A percentile compares a stretch with the other conserved stretches of the same genome.
Evolutionary conservation across 1,140 invertebrate genomes (phyloP).

Genomic region (Goniozus legneri): DNA sequence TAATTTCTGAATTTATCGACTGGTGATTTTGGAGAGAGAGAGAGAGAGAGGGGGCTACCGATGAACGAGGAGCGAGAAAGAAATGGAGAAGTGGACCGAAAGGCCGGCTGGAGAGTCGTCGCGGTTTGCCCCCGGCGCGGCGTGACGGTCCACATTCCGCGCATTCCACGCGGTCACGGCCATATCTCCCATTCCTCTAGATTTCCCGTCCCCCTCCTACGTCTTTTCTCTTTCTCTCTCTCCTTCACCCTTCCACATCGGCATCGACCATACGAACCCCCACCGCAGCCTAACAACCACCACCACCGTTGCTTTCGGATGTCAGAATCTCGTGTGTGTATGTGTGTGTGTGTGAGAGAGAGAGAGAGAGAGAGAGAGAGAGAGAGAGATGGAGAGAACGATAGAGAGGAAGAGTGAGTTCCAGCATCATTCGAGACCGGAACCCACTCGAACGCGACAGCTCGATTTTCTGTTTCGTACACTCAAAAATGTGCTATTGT

Average conservation of each 20-base stretch:
- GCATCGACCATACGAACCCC: too few species aligned
- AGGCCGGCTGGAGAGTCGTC: constrained; percentile 27
- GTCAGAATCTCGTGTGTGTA: too few species aligned
- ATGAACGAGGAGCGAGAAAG: constrained; percentile 15
- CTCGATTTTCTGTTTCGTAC: too few species aligned
- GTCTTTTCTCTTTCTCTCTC: constrained; percentile 1
- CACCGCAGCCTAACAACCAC: too few species aligned
- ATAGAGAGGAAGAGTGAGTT: background rate
- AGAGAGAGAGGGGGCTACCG: background rate
- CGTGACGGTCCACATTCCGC: constrained; percentile 52
- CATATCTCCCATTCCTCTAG: constrained; percentile 51
- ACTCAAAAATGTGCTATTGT: too few species aligned
- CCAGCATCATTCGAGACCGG: too few species aligned
- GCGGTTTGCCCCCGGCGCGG: constrained; percentile 33
- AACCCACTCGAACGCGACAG: too few species aligned
- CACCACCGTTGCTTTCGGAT: too few species aligned
- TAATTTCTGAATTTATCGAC: too few species aligned
- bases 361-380: background rate
- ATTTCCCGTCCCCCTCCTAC: constrained; percentile 26
- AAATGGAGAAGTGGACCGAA: constrained; percentile 40
- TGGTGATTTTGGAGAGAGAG: too few species aligned
- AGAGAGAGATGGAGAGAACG: background rate
- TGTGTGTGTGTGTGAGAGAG: constrained; percentile 8
- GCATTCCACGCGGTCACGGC: constrained; percentile 51
- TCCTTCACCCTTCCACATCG: constrained; percentile 10